Conservation (phyloP, 2,113 vertebrate genomes). For the Microcebus jonahi region DNA sequence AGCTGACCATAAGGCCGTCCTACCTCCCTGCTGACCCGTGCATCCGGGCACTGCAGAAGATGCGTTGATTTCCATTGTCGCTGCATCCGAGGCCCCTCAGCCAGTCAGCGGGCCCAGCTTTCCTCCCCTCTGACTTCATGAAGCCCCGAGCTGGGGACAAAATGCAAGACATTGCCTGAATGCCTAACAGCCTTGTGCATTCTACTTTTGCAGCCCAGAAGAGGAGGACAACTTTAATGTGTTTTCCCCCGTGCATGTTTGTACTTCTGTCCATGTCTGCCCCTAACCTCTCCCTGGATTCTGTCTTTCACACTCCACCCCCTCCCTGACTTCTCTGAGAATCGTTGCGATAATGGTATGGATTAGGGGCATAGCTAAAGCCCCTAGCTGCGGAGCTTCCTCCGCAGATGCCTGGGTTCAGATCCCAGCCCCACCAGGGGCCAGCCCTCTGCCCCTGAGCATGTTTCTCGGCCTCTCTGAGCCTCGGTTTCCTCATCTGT, state of each 20-base stretch:
- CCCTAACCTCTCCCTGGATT: too few relatives aligned
- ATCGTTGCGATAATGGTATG: background rate
- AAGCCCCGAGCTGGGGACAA: slow-evolving; percentile 3
- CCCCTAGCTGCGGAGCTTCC: background rate
- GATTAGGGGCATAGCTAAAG: too few relatives aligned
- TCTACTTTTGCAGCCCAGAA: background rate
- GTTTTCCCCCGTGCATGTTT: background rate
- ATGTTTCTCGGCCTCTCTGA: background rate
- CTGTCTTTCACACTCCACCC: too few relatives aligned
- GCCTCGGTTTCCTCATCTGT: background rate
- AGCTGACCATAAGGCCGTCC: rapidly evolving
- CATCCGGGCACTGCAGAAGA: rapidly evolving
- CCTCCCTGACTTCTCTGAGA: background rate
- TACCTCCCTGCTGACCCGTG: background rate
- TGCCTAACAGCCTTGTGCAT: slow-evolving; percentile 63
- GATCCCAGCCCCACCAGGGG: background rate
- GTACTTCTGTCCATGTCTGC: background rate
- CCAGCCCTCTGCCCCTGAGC: background rate
- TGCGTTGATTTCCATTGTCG: rapidly evolving
- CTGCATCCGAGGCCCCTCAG: background rate
- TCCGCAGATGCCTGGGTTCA: background rate
- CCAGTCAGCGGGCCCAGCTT: background rate
- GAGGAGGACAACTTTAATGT: background rate
- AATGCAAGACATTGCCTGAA: slow-evolving; percentile 45
- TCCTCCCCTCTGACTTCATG: slow-evolving; percentile 13